Evolutionary conservation across 2,888 invertebrate species (phyloP).

Genomic region (Dorcus hopei): DNA sequence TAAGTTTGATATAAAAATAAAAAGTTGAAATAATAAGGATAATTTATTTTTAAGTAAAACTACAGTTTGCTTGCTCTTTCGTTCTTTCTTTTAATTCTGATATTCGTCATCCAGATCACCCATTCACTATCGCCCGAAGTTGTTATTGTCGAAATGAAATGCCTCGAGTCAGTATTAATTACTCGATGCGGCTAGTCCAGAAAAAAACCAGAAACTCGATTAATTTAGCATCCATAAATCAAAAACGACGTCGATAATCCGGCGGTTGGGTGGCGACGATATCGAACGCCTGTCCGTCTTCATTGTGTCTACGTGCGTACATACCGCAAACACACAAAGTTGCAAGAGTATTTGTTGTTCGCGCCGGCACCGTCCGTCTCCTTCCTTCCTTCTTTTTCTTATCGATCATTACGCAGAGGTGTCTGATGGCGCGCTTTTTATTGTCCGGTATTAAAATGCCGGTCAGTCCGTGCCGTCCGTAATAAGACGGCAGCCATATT

Average conservation of each 20-base stretch:
- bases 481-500: conserved; percentile 20
- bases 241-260: background rate
- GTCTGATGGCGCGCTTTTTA: conserved; percentile 2
- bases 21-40: no score
- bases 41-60: no score
- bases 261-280: background rate
- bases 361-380: background rate
- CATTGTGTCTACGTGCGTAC: background rate
- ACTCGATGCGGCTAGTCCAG: background rate
- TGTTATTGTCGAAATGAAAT: no score
- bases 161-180: no score
- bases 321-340: no score
- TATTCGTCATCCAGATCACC: no score
- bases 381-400: background rate
- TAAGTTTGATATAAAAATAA: no score
- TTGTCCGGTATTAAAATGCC: conserved; percentile 10
- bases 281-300: background rate
- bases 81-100: no score
- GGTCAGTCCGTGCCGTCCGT: conserved; percentile 8
- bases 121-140: no score
- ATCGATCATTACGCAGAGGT: background rate
- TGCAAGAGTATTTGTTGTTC: background rate
- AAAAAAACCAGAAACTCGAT: background rate
- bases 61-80: no score
- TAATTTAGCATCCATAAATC: background rate